Evolutionary conservation across 2,113 vertebrate genomes (phyloP), one percentile per base, ranked within the genome.

Genomic region (Hylia prasina): DNA sequence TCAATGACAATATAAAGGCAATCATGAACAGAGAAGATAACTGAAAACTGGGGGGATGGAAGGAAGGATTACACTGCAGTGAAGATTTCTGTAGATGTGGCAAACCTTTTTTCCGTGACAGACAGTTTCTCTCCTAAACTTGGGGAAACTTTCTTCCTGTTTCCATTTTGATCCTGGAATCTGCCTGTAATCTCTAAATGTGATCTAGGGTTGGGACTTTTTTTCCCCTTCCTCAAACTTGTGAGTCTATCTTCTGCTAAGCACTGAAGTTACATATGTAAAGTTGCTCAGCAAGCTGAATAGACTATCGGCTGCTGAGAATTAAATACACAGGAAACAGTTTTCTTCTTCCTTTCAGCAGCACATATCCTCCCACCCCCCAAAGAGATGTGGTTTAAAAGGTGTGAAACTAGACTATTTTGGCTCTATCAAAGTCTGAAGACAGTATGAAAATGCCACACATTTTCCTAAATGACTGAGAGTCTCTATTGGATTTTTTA

Each of bases 1-100:
- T 87, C 96, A 94, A 89, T 89, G 89, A 87, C 93, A 94, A 82
- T 50, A 87, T 68, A 89, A 94, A 96, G 53, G 70, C 81, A 97
- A 89, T 94, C 88, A 80, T 4, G 33, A 83, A 56, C 31, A 60
- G n/a, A 39, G 64, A 86, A 82, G 48, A 81, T 68, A 83, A 42
- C 50, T 61, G 78, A 6, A 86, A 89, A 90, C 68, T 51, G 18
- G 28, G 22, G 48, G 37, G n/a, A 23, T 89, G 66, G 64, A 75
- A 86, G n/a, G n/a, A 82, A 92, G 39, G 37, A 82, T 89, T 92
- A 33, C 40, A 37, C 30, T 68, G 8, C 84, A 91, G 53, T 44
- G 66, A 93, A 91, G 31, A 47, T 27, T 82, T 87, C 60, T 83
- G 39, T 76, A 82, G 39, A 61, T 31, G 85, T 40, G 35, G 33